A percentile compares a stretch with the other conserved stretches of the same genome.
Evolutionary conservation across 1,140 invertebrate species (phyloP).

Genomic region (Tetranychus cinnabarinus): DNA sequence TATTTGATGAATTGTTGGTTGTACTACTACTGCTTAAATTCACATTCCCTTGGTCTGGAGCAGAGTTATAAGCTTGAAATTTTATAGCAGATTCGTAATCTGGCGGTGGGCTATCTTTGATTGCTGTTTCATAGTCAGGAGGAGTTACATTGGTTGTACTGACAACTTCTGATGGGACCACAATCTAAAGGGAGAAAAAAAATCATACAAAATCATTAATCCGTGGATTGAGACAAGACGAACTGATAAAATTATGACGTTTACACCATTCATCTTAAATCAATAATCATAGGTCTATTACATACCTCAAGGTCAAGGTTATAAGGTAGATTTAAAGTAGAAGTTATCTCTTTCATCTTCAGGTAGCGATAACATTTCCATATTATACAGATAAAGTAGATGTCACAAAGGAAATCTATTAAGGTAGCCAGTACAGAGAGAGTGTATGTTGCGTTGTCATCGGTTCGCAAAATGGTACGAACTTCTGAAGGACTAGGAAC

Average conservation of each 20-base stretch:
- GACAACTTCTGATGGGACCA: neutral
- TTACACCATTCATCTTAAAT: no score
- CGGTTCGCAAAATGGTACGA: neutral
- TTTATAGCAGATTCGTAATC: neutral
- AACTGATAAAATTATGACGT: no score
- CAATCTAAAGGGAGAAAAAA: neutral
- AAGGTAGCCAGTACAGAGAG: conserved; percentile 2
- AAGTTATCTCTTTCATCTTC: conserved; percentile 5
- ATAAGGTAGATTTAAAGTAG: neutral
- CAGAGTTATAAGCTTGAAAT: neutral
- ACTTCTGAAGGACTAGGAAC: neutral
- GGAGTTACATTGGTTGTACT: neutral
- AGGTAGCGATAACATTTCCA: conserved; percentile 12
- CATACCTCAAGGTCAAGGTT: neutral
- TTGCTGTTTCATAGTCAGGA: conserved; percentile 3
- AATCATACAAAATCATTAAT: neutral
- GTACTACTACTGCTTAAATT: no score
- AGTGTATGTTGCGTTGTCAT: neutral
- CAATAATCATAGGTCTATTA: no score
- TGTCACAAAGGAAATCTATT: conserved; percentile 5
- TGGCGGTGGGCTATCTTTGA: neutral
- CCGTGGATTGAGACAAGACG: no score
- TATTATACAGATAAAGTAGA: conserved; percentile 9
- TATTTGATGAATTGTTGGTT: no score
- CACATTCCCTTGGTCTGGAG: no score